Base-by-base conservation (phyloP, 2,797 vertebrate genomes). In the Molossus alvarezi region DNA sequence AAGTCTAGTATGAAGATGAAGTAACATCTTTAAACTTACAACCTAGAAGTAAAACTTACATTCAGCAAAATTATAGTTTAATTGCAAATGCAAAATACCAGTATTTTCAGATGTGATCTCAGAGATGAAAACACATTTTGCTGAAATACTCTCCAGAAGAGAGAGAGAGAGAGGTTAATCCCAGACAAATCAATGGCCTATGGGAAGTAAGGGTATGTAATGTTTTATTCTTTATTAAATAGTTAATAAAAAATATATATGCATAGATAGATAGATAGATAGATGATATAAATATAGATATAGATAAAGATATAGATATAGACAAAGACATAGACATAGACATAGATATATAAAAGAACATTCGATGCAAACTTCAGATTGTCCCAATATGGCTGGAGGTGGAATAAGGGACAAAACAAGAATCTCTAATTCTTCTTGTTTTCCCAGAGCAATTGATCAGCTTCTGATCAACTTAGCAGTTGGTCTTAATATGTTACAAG, bases 1-100 rank as follows among this genome's bases (percentile, higher is more conserved):
- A 84, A 76, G 77, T 77, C 37, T 58, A 85, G 25, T 55, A 75
- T 77, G 41, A 67, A 33, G 11, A 55, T 94, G 23, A 64, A 82
- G 41, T 67, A 94, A n/a, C 14, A 82, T 53, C 60, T 94, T 85
- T 15, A 86, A 76, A 90, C 29, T 76, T 69, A 51, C 58, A 67
- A 53, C 13, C 29, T 80, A 65, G 29, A 86, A 60, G 3, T 84
- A 73, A 73, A 73, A 81, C 20, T 71, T 86, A 71, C 53, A 73
- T 64, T 67, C 41, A 82, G 8, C 64, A 86, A 94, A 91, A 89
- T 25, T 48, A 91, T 5, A 83, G n/a, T 53, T 72, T 72, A 60
- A 57, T 67, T 91, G 14, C 21, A 85, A 89, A 25, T 15, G 2
- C 23, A 82, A 82, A 65, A 67, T 33, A 76, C 37, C 10, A 60